Evolutionary conservation across 2,888 invertebrate genomes (phyloP), one percentile per base, ranked within the genome.

Genomic region (Caenorhabditis angaria): DNA sequence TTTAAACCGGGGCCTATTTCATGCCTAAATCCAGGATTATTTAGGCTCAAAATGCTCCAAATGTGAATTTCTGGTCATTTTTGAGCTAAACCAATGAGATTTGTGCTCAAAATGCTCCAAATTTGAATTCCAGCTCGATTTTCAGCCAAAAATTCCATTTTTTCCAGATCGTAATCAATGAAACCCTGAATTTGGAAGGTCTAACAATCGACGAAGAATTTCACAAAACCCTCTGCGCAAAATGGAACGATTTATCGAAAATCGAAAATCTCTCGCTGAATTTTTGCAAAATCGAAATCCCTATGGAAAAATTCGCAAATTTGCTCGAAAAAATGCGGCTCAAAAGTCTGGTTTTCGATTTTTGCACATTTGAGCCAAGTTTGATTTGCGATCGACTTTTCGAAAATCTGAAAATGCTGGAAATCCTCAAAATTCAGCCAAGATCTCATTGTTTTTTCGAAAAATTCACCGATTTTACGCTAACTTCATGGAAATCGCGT

Each of bases 171-270:
- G 59, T 62, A 5, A 24, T 72, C 20, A 29, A 64, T 5, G 72
- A 72, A 20, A 64, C 58, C 20, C 41, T 79, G 2, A 75, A 72
- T 22, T 76, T 78, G 20, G 76, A 76, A 28, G 76, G 76, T 14
- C 47, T 78, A 14, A 63, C 63, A 1, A 58, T 71, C 5, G 73
- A 78, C 27, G 59, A 35, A 20, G 57, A 53, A 12, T 78, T 78
- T 32, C 67, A 68, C 48, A 64, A 69, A 18, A 71, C 73, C 68
- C 24, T 76, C 12, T 73, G 65, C 5, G 55, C 60, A 35, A 70
- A 71, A 54, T 70, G 63, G 65, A 73, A 78, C 61, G 64, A 64
- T 54, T 57, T 78, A 56, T 66, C 62, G 73, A 56, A 72, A 28
- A 65, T 72, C 61, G 68, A 61, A 24, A 67, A 61, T 10, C 14